These are phyloP conservation scores for Cirrhinus molitorella DNA, from an alignment of 2,797 vertebrate species.

Conservation along the genomic window DNA sequence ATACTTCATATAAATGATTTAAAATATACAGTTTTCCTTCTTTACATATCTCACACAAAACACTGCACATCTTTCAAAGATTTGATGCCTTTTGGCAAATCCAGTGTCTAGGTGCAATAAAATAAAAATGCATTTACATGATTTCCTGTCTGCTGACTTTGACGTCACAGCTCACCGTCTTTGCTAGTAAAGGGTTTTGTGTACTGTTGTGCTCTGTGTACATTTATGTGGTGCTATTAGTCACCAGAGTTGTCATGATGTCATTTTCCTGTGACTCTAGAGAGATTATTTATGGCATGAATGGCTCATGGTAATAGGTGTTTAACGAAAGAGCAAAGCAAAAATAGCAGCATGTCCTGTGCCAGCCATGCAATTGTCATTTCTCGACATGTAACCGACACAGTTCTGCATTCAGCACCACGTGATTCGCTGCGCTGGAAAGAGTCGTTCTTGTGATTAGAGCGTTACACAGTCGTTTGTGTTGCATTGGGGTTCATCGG, in stretches of 20 bases:
- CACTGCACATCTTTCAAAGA: neutral
- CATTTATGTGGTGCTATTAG: neutral
- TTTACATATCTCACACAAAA: neutral
- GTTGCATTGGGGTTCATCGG: conserved; percentile 43
- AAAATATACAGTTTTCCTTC: neutral
- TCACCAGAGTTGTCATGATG: neutral
- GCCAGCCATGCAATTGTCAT: neutral
- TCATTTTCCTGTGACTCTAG: neutral
- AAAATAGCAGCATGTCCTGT: neutral
- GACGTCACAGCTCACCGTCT: neutral
- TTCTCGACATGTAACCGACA: neutral
- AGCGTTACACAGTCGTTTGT: conserved; percentile 34
- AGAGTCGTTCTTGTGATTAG: conserved; percentile 46
- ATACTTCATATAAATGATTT: neutral
- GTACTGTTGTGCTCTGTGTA: neutral
- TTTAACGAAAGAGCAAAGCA: neutral
- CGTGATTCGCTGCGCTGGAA: conserved; percentile 34
- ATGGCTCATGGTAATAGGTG: neutral
- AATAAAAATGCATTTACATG: neutral
- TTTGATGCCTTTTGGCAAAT: neutral
- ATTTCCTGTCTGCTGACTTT: neutral
- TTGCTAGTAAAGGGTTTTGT: neutral
- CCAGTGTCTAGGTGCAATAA: neutral
- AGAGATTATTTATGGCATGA: neutral
- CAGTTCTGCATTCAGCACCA: conserved; percentile 29